A percentile compares a stretch with the other conserved stretches of the same genome.
These are phyloP conservation scores for Ceramica pisi DNA, from an alignment of 2,888 invertebrate genomes.

Conservation along the genomic window DNA sequence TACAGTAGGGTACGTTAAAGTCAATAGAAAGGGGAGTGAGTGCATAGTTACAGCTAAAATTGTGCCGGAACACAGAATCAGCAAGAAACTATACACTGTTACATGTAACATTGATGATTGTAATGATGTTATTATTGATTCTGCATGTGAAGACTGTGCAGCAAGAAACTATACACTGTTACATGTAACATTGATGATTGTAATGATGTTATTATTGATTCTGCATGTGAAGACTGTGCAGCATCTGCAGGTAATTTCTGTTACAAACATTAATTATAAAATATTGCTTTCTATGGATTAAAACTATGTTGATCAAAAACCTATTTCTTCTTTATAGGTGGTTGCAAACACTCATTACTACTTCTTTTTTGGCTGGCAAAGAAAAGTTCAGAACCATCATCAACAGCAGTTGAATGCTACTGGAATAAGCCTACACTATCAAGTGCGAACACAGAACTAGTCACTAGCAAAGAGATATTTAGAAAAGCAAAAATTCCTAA, in stretches of 20 bases:
- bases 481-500: too few relatives aligned
- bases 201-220: slow-evolving; percentile 10
- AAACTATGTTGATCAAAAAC: neutral
- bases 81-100: too few relatives aligned
- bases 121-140: too few relatives aligned
- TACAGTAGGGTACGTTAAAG: slow-evolving; percentile 26
- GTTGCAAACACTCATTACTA: slow-evolving; percentile 12
- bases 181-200: too few relatives aligned
- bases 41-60: too few relatives aligned
- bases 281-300: slow-evolving; percentile 11
- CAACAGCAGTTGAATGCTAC: slow-evolving; percentile 36
- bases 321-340: neutral
- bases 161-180: too few relatives aligned
- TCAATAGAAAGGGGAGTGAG: slow-evolving; percentile 4
- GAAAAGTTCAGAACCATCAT: slow-evolving; percentile 31
- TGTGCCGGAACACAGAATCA: too few relatives aligned
- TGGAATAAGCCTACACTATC: slow-evolving; percentile 36
- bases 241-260: slow-evolving; percentile 18
- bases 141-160: too few relatives aligned
- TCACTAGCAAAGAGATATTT: too few relatives aligned
- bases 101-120: too few relatives aligned
- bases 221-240: slow-evolving; percentile 25
- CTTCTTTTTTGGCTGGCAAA: slow-evolving; percentile 39
- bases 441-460: neutral
- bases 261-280: neutral